Base-by-base conservation (phyloP, 2,888 invertebrate species). In the Coenonympha glycerion region DNA sequence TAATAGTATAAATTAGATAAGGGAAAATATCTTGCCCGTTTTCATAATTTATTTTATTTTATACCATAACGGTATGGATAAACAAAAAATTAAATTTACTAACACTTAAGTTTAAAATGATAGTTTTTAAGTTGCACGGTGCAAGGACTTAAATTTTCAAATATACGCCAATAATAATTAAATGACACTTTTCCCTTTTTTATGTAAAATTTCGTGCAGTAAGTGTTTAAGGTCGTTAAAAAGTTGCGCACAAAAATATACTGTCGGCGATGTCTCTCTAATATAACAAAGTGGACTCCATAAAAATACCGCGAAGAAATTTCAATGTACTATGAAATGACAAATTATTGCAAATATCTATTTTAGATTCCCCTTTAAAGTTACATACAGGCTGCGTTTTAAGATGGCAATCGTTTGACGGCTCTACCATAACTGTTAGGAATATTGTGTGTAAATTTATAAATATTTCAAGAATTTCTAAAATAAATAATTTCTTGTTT, bases 231-330 rank as follows among this genome's bases (percentile, higher is more conserved):
- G 42, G 49, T 50, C 49, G 45, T 56, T 56, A 45, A 48, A 46
- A 63, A 59, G 68, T 72, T 73, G 76, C 83, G 84, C 85, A 84
- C 85, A 85, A 84, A 69, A 65, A 59, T 62, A 56, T 54, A 55
- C 50, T 41, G 69, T 69, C 73, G 72, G 71, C 79, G 73, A 73
- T 65, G 67, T 70, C 60, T 60, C 52, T 50, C 19, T 46, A 22
- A 24, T 8, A 22, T 15, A 39, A 24, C 73, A 22, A 19, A 34
- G 8, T 79, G 74, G 82, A 75, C 82, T 84, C 81, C 85, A 82
- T 79, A 73, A n/a, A 61, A 67, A 60, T 63, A 68, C 59, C 69
- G 69, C 68, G 69, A 71, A 69, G 67, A 65, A 65, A 73, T 61
- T 68, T 68, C 68, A 73, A 65, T 68, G 68, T 49, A 53, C 44